Percentiles rank a stretch among this genome's conserved stretches.
Conservation (phyloP, 2,888 invertebrate species). For the Leptothorax acervorum region DNA sequence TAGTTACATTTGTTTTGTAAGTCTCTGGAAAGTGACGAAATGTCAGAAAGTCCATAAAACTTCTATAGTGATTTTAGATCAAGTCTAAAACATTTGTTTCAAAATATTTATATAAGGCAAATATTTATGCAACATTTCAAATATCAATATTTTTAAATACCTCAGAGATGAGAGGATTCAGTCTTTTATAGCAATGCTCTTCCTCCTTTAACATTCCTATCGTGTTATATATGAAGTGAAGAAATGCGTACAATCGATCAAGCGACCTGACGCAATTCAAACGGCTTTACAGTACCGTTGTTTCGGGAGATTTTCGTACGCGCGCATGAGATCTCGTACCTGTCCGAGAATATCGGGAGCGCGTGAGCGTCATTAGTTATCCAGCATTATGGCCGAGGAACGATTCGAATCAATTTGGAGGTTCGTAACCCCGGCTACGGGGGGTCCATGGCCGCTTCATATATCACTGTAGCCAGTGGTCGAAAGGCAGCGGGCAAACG, state of each 20-base stretch:
- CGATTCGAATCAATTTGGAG: conserved; percentile 77
- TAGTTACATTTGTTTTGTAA: background rate
- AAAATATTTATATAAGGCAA: background rate
- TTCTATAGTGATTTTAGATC: background rate
- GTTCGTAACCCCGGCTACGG: conserved; percentile 68
- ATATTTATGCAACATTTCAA: background rate
- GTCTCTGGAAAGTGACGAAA: background rate
- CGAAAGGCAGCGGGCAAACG: conserved; percentile 50
- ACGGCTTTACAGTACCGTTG: conserved; percentile 38
- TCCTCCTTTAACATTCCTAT: background rate
- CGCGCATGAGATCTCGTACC: conserved; percentile 58
- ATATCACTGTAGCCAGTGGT: conserved; percentile 68
- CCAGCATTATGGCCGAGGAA: conserved; percentile 71
- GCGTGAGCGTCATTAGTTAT: conserved; percentile 74
- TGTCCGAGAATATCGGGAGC: conserved; percentile 66
- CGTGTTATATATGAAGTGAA: background rate
- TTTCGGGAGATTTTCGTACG: conserved; percentile 56
- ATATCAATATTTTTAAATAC: background rate
- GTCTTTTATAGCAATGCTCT: background rate
- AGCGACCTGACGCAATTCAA: conserved; percentile 28
- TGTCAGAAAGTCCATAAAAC: background rate
- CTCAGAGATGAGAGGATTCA: background rate
- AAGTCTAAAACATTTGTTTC: background rate
- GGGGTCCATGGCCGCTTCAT: conserved; percentile 68
- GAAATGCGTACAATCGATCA: conserved; percentile 40